phyloP scores from a whole-genome alignment of 2,888 invertebrate genomes.

The Cataglyphis cursor region DNA sequence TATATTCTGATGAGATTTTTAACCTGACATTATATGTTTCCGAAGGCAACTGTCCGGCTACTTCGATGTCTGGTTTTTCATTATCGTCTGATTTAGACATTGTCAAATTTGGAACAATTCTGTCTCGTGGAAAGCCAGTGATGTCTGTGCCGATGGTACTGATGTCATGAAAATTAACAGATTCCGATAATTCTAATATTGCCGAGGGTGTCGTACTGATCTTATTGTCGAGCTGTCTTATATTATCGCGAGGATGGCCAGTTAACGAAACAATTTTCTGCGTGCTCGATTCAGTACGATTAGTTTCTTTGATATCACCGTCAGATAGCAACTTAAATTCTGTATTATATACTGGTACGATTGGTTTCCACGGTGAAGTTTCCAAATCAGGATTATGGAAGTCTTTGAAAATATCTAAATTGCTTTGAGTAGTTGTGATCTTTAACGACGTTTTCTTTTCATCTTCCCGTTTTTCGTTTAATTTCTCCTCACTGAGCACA shows the following conservation, averaged over 20 bases:
- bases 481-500: background rate
- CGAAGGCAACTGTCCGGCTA: conserved; percentile 80
- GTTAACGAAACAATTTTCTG: background rate
- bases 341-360: conserved; percentile 82
- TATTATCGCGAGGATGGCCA: conserved; percentile 3
- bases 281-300: conserved; percentile 9
- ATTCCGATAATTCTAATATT: conserved; percentile 44
- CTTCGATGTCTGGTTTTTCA: conserved; percentile 80
- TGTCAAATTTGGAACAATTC: conserved; percentile 74
- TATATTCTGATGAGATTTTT: conserved; percentile 74
- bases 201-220: conserved; percentile 10
- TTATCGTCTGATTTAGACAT: conserved; percentile 61
- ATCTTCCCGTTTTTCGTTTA: conserved; percentile 12
- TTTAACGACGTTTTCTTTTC: conserved; percentile 34
- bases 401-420: conserved; percentile 75
- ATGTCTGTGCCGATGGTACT: conserved; percentile 78
- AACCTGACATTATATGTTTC: conserved; percentile 82
- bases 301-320: background rate
- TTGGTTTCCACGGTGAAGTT: conserved; percentile 85
- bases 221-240: background rate
- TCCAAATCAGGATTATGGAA: conserved; percentile 84
- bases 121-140: conserved; percentile 81
- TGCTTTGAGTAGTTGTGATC: conserved; percentile 23
- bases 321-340: conserved; percentile 76
- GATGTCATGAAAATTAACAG: conserved; percentile 60